Percentiles rank a stretch among this genome's conserved stretches.
Conservation (phyloP, 2,888 invertebrate species). For the Hipparchia sbordonii region DNA sequence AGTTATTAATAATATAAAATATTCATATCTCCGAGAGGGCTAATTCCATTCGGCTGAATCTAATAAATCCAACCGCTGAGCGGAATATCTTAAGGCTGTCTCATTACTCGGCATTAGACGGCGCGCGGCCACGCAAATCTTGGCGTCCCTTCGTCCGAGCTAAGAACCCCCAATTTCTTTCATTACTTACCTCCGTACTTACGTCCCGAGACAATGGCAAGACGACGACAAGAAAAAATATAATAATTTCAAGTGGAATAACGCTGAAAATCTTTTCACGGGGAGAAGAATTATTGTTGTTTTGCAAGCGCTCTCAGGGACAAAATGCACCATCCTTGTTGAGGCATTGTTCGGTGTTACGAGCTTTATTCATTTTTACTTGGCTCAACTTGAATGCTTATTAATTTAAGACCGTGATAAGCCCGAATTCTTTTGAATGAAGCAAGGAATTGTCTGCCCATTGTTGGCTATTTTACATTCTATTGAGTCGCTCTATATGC, state of each 20-base stretch:
- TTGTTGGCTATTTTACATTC: slow-evolving; percentile 78
- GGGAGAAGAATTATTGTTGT: slow-evolving; percentile 81
- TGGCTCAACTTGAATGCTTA: slow-evolving; percentile 83
- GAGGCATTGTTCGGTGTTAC: slow-evolving; percentile 81
- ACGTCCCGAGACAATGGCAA: slow-evolving; percentile 80
- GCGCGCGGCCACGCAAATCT: slow-evolving; percentile 78
- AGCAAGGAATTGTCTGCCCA: slow-evolving; percentile 75
- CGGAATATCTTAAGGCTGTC: slow-evolving; percentile 75
- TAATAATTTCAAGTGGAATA: slow-evolving; percentile 83
- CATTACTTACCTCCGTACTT: slow-evolving; percentile 77
- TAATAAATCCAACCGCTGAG: slow-evolving; percentile 75
- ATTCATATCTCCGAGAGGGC: slow-evolving; percentile 52
- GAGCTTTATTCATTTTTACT: slow-evolving; percentile 83
- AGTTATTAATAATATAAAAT: slow-evolving; percentile 19
- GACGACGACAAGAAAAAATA: slow-evolving; percentile 79
- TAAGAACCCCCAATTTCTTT: slow-evolving; percentile 80
- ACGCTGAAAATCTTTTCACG: slow-evolving; percentile 83
- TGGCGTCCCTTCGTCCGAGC: slow-evolving; percentile 67
- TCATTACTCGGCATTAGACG: slow-evolving; percentile 79
- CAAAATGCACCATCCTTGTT: slow-evolving; percentile 83
- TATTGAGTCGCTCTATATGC: slow-evolving; percentile 55
- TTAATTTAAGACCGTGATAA: slow-evolving; percentile 82
- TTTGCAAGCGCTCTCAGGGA: slow-evolving; percentile 82
- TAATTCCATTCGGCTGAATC: slow-evolving; percentile 73
- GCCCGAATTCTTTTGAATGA: slow-evolving; percentile 81